These are phyloP conservation scores for Drosophila jambulina DNA, from an alignment of 1,140 invertebrate genomes.

Conservation along the genomic window DNA sequence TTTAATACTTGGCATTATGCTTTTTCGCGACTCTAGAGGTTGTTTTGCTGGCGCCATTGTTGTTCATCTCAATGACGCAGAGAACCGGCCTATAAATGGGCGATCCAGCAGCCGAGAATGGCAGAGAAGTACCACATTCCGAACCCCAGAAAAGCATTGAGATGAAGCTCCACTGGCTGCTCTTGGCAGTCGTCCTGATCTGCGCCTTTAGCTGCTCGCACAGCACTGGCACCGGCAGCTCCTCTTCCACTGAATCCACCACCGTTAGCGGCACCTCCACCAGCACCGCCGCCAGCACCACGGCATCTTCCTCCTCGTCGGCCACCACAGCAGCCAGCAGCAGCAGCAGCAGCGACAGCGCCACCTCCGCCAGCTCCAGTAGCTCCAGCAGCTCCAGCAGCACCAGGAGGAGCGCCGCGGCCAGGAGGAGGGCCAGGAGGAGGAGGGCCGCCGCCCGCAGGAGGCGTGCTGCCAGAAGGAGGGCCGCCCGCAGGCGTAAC, in stretches of 20 bases:
- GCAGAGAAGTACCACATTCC: slow-evolving; percentile 18
- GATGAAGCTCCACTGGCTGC: slow-evolving; percentile 41
- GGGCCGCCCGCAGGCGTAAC: slow-evolving; percentile 5
- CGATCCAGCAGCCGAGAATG: not conserved
- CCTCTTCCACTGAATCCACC: not conserved
- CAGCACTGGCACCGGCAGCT: not conserved
- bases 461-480: slow-evolving; percentile 18
- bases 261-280: not conserved
- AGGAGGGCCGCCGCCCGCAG: slow-evolving; percentile 3
- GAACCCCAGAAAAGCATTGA: not conserved
- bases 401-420: slow-evolving; percentile 9
- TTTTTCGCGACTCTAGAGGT: not conserved
- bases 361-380: slow-evolving; percentile 9
- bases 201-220: slow-evolving; percentile 1
- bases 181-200: slow-evolving; percentile 28
- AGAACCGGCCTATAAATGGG: slow-evolving; percentile 30
- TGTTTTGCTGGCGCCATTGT: slow-evolving; percentile 5
- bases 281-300: not conserved
- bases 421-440: not conserved
- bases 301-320: not conserved
- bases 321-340: slow-evolving; percentile 2
- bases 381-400: slow-evolving; percentile 4
- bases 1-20: not conserved
- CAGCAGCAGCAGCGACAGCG: slow-evolving; percentile 13
- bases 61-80: slow-evolving; percentile 31